Evolutionary conservation across 2,797 vertebrate species (phyloP).

Genomic region (Gastrophryne carolinensis): DNA sequence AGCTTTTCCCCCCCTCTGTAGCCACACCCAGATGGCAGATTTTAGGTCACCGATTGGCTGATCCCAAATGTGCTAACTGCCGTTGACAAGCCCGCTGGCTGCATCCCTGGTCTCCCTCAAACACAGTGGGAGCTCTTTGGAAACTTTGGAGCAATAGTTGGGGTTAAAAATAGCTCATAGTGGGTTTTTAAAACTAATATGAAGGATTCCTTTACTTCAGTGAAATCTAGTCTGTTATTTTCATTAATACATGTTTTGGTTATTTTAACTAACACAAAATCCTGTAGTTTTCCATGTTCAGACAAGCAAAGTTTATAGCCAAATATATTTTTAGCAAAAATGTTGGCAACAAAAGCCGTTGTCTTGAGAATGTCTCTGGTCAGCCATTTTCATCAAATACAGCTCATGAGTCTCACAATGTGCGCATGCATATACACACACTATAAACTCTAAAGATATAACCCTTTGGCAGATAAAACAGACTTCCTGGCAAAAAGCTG

Average conservation of each 20-base stretch:
- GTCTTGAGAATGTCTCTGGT: background rate
- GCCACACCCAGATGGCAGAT: too few species aligned
- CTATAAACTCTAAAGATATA: constrained; percentile 1
- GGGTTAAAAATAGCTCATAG: background rate
- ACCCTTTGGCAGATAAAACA: background rate
- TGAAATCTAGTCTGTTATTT: background rate
- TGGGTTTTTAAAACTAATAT: background rate
- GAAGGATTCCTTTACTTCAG: background rate
- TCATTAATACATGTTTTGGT: background rate
- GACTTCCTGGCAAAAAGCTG: constrained; percentile 1
- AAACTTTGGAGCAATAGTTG: background rate
- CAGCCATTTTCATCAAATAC: background rate
- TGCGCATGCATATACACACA: background rate
- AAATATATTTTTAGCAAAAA: constrained; percentile 1
- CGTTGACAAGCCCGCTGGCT: too few species aligned
- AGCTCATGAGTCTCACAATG: background rate
- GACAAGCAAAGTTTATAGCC: background rate
- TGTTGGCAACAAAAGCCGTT: background rate
- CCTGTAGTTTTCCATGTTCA: constrained; percentile 2
- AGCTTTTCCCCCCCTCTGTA: too few species aligned
- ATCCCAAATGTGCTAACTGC: too few species aligned
- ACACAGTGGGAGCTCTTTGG: background rate
- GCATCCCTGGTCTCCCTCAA: too few species aligned
- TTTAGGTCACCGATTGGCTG: too few species aligned
- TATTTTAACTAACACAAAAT: background rate